Evolutionary conservation across 2,113 vertebrate genomes (phyloP).

Genomic region (Romanogobio albipinnatus): DNA sequence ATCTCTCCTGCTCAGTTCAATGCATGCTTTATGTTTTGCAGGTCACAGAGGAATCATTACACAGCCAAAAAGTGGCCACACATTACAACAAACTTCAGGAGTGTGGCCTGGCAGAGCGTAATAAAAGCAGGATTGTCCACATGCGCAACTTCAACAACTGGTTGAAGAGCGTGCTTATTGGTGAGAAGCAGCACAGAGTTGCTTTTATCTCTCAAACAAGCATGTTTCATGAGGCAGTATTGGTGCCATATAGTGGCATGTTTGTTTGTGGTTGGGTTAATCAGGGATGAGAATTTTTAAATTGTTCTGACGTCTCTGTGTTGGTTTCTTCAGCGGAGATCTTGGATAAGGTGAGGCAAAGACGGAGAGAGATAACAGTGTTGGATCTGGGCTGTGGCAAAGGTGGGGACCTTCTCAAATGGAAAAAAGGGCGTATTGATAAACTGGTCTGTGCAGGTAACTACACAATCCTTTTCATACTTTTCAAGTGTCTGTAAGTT

Average conservation of each 20-base stretch:
- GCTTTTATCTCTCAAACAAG: neutral
- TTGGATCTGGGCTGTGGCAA: conserved; percentile 97
- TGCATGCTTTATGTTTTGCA: conserved; percentile 54
- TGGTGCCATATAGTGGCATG: conserved; percentile 27
- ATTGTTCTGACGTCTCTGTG: neutral
- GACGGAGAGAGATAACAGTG: conserved; percentile 78
- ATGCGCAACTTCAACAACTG: conserved; percentile 99
- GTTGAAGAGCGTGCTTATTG: conserved; percentile 96
- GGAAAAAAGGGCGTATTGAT: conserved; percentile 90
- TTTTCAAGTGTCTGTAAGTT: neutral
- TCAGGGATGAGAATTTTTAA: too few species aligned
- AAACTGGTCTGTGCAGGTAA: conserved; percentile 94
- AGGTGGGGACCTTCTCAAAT: conserved; percentile 96
- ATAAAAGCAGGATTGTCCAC: conserved; percentile 90
- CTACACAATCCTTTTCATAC: neutral
- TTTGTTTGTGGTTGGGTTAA: neutral
- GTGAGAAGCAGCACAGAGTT: conserved; percentile 68
- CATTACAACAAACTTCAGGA: conserved; percentile 96
- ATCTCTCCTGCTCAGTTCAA: neutral
- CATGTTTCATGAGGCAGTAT: neutral
- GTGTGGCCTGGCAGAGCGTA: conserved; percentile 86
- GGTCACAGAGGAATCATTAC: conserved; percentile 71
- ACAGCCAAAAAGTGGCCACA: conserved; percentile 85
- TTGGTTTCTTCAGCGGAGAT: conserved; percentile 83
- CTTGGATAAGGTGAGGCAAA: conserved; percentile 82